These are phyloP conservation scores for Kryptolebias ocellatus DNA, from an alignment of 2,797 vertebrate species.

Conservation along the genomic window DNA sequence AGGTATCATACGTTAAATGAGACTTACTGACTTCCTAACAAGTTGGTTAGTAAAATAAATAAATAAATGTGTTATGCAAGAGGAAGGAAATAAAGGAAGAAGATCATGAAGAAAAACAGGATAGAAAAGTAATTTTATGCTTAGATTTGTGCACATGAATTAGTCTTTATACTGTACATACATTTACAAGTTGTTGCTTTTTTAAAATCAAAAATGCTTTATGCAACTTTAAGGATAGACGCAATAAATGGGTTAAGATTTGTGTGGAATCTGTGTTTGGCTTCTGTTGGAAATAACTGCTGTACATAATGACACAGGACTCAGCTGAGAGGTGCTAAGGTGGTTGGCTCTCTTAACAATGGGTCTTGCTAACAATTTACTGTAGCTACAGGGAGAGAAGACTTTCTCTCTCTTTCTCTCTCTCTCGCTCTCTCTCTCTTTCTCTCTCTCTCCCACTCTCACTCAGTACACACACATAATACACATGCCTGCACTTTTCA, in stretches of 20 bases:
- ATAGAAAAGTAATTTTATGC: too few species aligned
- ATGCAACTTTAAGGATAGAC: slow-evolving; percentile 15
- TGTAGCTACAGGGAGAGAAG: slow-evolving; percentile 64
- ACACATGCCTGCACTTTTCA: slow-evolving; percentile 42
- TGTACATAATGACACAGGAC: slow-evolving; percentile 28
- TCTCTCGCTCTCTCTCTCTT: slow-evolving; percentile 20
- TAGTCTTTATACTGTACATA: background rate
- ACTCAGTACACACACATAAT: slow-evolving; percentile 25
- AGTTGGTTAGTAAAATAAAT: too few species aligned
- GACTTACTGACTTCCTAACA: too few species aligned
- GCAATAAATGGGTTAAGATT: background rate
- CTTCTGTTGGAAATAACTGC: slow-evolving; percentile 43
- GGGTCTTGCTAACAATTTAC: slow-evolving; percentile 71
- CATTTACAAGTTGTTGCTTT: slow-evolving; percentile 1
- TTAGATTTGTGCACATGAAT: slow-evolving; percentile 14
- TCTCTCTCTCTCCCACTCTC: slow-evolving; percentile 12
- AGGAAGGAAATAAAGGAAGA: too few species aligned
- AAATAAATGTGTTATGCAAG: too few species aligned
- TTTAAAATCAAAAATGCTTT: slow-evolving; percentile 5
- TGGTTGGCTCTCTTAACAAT: slow-evolving; percentile 58
- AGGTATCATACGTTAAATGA: too few species aligned
- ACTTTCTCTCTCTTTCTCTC: slow-evolving; percentile 32
- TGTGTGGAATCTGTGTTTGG: slow-evolving; percentile 23
- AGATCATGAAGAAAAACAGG: too few species aligned
- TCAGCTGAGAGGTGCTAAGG: slow-evolving; percentile 55